These are phyloP conservation scores for Cephalopachus bancanus DNA, from an alignment of 2,797 vertebrate genomes.

Conservation along the genomic window DNA sequence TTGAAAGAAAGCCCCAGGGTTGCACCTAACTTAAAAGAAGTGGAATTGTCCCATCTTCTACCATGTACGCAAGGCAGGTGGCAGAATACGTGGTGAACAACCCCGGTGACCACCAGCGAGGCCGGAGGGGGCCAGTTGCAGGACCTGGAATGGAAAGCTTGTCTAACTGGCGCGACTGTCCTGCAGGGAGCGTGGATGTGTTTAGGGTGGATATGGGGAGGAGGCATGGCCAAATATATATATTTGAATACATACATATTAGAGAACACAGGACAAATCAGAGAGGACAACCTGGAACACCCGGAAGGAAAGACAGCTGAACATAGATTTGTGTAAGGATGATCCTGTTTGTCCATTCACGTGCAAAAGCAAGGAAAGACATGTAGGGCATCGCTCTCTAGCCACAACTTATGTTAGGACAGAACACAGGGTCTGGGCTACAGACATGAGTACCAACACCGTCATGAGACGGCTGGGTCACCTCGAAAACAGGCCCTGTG, in stretches of 20 bases:
- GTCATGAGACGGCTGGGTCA: not conserved
- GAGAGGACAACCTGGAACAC: not conserved
- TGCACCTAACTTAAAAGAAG: not conserved
- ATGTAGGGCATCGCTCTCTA: not conserved
- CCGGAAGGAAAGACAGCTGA: not conserved
- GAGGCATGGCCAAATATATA: not conserved
- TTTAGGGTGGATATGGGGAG: not conserved
- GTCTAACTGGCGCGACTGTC: not conserved
- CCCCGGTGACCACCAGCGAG: not conserved
- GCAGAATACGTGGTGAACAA: not conserved
- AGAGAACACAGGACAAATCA: not conserved
- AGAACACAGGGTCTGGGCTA: not conserved
- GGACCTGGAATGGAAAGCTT: not conserved
- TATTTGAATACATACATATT: too few relatives aligned
- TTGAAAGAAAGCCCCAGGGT: not conserved
- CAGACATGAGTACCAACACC: not conserved
- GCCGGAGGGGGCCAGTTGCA: not conserved
- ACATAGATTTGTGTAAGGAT: not conserved
- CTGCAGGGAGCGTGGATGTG: not conserved
- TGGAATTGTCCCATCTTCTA: not conserved
- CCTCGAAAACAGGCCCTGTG: not conserved
- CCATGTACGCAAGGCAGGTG: not conserved
- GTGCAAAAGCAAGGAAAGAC: not conserved
- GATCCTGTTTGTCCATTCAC: not conserved
- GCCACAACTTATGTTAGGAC: not conserved